phyloP scores from a whole-genome alignment of 2,888 invertebrate genomes.

The Phorcus lineatus region DNA sequence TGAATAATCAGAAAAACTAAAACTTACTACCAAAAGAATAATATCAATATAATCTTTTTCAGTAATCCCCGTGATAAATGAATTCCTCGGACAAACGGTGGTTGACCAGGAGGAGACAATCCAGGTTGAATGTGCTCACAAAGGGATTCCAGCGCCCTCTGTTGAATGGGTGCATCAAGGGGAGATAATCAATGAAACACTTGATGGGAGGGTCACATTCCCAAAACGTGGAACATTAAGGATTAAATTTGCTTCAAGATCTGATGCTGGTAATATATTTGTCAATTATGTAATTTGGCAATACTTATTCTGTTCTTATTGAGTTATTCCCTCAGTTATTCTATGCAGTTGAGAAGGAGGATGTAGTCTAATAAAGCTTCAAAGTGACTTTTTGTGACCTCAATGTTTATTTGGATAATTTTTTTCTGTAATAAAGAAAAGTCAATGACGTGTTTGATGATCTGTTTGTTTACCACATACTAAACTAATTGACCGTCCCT shows the following conservation, averaged over 20 bases:
- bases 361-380: too few species aligned
- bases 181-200: conserved; percentile 42
- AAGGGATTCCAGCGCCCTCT: conserved; percentile 60
- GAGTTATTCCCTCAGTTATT: too few species aligned
- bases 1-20: too few species aligned
- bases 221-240: conserved; percentile 45
- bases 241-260: conserved; percentile 49
- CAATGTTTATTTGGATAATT: too few species aligned
- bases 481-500: too few species aligned
- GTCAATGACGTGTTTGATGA: too few species aligned
- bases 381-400: too few species aligned
- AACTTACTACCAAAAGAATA: background rate
- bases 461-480: too few species aligned
- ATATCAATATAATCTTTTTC: conserved; percentile 18
- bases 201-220: conserved; percentile 60
- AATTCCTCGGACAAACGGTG: conserved; percentile 55
- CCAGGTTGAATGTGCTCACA: conserved; percentile 55
- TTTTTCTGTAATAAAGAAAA: too few species aligned
- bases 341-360: too few species aligned
- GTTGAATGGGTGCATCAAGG: conserved; percentile 59
- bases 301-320: too few species aligned
- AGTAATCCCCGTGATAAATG: conserved; percentile 58
- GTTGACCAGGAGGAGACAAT: conserved; percentile 57
- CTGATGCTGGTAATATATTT: conserved; percentile 50
- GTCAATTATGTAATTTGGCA: too few species aligned